phyloP scores from a whole-genome alignment of 2,888 invertebrate genomes.

The Merodon equestris region DNA sequence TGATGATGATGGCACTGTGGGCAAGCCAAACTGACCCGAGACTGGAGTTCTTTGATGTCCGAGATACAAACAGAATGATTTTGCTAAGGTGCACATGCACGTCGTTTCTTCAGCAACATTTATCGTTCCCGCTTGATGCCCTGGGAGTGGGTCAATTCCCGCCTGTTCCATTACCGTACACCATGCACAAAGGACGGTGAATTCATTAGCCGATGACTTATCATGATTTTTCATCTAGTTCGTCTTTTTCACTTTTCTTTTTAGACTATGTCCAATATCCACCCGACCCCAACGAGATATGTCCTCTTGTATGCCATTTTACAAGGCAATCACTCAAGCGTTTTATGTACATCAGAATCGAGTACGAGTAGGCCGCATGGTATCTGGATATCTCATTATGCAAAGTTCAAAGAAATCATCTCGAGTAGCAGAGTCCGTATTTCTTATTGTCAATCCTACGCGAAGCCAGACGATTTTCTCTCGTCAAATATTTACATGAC shows the following conservation, averaged over 20 bases:
- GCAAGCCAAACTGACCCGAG: conserved; percentile 50
- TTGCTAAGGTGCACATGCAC: no score
- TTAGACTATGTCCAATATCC: no score
- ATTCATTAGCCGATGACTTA: conserved; percentile 65
- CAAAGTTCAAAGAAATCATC: conserved; percentile 56
- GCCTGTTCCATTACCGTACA: conserved; percentile 35
- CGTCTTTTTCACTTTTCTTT: conserved; percentile 15
- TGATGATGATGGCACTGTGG: not conserved
- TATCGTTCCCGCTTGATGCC: not conserved
- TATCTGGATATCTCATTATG: conserved; percentile 32
- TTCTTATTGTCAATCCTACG: no score
- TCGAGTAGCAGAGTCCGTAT: no score
- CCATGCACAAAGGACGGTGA: conserved; percentile 48
- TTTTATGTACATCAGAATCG: conserved; percentile 54
- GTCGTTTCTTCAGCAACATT: no score
- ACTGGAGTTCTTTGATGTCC: conserved; percentile 56
- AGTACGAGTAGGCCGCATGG: conserved; percentile 23
- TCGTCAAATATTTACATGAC: not conserved
- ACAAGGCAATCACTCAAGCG: conserved; percentile 58
- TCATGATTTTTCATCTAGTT: conserved; percentile 66
- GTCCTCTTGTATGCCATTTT: conserved; percentile 23
- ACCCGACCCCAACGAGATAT: not conserved
- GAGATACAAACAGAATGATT: conserved; percentile 43
- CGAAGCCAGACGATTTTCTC: no score
- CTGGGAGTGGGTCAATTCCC: conserved; percentile 60